Evolutionary conservation across 2,797 vertebrate genomes (phyloP).

Genomic region (Apogon hyalosoma): DNA sequence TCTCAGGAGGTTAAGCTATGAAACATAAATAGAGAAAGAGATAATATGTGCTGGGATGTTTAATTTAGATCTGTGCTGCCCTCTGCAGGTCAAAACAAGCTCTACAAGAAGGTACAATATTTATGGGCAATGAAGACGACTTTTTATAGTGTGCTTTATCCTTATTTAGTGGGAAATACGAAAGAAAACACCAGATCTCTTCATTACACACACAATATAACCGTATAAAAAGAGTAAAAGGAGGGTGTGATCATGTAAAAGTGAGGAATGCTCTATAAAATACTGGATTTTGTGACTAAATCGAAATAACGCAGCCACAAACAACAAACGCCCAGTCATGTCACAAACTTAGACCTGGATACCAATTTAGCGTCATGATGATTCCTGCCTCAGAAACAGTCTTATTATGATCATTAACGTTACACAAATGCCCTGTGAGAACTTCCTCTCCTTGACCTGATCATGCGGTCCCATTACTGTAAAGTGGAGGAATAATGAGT

Average conservation of each 20-base stretch:
- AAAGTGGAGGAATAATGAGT: slow-evolving; percentile 34
- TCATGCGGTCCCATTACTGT: slow-evolving; percentile 26
- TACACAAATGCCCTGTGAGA: slow-evolving; percentile 17
- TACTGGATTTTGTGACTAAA: neutral
- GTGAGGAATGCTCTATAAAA: too few relatives aligned
- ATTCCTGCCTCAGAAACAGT: neutral
- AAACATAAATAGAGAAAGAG: neutral
- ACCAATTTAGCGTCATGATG: slow-evolving; percentile 8
- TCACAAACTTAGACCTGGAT: neutral
- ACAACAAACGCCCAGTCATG: neutral
- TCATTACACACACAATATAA: too few relatives aligned
- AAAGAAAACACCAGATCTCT: too few relatives aligned
- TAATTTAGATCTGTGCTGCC: slow-evolving; percentile 16
- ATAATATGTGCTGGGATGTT: neutral
- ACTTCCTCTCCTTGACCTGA: slow-evolving; percentile 23
- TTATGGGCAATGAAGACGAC: neutral
- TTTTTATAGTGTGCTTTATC: too few relatives aligned
- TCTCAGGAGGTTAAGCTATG: too few relatives aligned
- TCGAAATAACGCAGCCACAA: neutral
- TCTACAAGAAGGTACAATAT: neutral
- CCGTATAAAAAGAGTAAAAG: too few relatives aligned
- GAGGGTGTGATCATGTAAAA: too few relatives aligned
- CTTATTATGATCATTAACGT: slow-evolving; percentile 34
- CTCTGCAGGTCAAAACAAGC: slow-evolving; percentile 38
- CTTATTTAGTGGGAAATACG: too few relatives aligned